Evolutionary conservation across 2,888 invertebrate genomes (phyloP).

Genomic region (Caenorhabditis imperialis): DNA sequence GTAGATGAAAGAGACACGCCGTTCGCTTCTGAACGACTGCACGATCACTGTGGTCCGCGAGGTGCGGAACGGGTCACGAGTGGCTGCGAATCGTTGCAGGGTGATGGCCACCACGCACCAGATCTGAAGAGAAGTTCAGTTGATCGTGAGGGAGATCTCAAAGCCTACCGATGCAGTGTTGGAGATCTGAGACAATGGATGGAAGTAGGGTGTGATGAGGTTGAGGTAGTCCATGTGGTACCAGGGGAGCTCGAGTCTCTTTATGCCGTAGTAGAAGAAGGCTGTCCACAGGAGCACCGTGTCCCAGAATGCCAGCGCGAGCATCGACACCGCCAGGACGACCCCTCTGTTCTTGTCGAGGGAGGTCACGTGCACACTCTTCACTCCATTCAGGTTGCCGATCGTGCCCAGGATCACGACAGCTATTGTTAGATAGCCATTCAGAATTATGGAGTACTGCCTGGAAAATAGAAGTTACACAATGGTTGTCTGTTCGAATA

Average conservation of each 20-base stretch:
- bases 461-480: slow-evolving; percentile 49
- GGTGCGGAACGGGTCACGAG: slow-evolving; percentile 73
- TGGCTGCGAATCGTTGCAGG: slow-evolving; percentile 73
- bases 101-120: slow-evolving; percentile 76
- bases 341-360: slow-evolving; percentile 74
- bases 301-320: slow-evolving; percentile 75
- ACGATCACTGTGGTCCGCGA: slow-evolving; percentile 61
- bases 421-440: slow-evolving; percentile 68
- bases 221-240: slow-evolving; percentile 52
- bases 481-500: no score
- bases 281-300: slow-evolving; percentile 73
- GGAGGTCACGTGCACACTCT: slow-evolving; percentile 68
- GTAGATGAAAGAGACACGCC: slow-evolving; percentile 70
- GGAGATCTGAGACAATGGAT: slow-evolving; percentile 71
- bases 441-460: slow-evolving; percentile 62
- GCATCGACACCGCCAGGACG: slow-evolving; percentile 72
- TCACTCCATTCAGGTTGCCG: slow-evolving; percentile 70
- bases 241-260: slow-evolving; percentile 28
- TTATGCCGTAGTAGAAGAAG: slow-evolving; percentile 73
- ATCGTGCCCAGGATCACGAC: slow-evolving; percentile 72
- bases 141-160: neutral
- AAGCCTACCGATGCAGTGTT: slow-evolving; percentile 74
- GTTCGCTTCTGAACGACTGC: slow-evolving; percentile 70
- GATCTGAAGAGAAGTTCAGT: slow-evolving; percentile 60
- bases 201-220: slow-evolving; percentile 67